Evolutionary conservation across 2,797 vertebrate species (phyloP), one percentile per base, ranked within the genome.

Genomic region (Sebastes ruberrimus): DNA sequence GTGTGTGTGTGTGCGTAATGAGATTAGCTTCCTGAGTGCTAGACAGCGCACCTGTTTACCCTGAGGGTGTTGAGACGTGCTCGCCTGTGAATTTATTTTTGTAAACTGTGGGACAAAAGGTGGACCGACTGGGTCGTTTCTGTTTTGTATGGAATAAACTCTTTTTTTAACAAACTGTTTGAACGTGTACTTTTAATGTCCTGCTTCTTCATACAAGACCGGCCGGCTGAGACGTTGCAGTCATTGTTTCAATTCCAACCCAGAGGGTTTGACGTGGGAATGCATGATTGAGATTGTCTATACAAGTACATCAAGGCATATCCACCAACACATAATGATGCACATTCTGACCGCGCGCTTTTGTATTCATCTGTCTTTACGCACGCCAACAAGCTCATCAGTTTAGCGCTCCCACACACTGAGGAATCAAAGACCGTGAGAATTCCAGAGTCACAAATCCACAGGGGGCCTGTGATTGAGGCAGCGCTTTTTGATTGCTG

Each of bases 61-160:
- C 87, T 61, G 49, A 83, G 78, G 88, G 64, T 53, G 59, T 65
- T 71, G 22, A 86, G 68, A 79, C 72, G 65, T 69, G 49, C 82
- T 84, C 68, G 60, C 70, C 69, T 86, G 75, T 86, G 76, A 87
- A 86, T 83, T 68, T 90, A 86, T 90, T 94, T 94, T 95, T 94
- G 83, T 92, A 93, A 83, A 88, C 76, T 75, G 27, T 59, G 75
- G 69, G 67, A 86, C 67, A 57, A 84, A 82, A 46, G 60, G 22
- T 59, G 23, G 32, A 27, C 64, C 66, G 28, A 27, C 13, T 70
- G 57, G 60, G 69, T 83, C 8, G n/a, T 75, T 76, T 78, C 49
- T 80, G 57, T 84, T 90, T 90, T 88, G 38, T 90, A 88, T 79
- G 22, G 74, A 91, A 89, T 88, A 90, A 89, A 90, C 10, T 10